These are phyloP conservation scores for Calliopsis andreniformis DNA, from an alignment of 1,140 invertebrate species.

Conservation along the genomic window DNA sequence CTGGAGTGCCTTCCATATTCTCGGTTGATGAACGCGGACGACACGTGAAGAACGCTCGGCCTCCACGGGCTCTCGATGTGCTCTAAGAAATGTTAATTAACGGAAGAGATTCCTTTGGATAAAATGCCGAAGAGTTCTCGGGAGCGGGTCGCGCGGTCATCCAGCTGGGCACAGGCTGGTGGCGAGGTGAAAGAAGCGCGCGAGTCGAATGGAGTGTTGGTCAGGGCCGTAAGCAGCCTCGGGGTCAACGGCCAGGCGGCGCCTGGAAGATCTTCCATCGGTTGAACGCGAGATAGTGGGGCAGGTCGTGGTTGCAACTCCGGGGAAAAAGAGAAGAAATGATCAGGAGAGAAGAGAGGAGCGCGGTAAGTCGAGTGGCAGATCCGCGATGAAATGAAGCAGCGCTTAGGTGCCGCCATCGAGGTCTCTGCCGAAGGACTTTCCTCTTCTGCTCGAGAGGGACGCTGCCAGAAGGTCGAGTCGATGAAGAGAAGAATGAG, in stretches of 20 bases:
- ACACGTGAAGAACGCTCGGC: too few species aligned
- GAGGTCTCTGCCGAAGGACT: background rate
- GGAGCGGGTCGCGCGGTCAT: constrained; percentile 21
- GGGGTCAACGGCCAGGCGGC: constrained; percentile 80
- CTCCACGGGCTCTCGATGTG: too few species aligned
- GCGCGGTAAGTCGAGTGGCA: constrained; percentile 12
- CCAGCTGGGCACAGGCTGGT: background rate
- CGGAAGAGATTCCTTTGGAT: constrained; percentile 25
- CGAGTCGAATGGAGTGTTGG: constrained; percentile 62
- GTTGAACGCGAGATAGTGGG: constrained; percentile 72
- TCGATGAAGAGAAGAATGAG: too few species aligned
- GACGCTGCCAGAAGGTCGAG: too few species aligned
- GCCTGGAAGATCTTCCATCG: constrained; percentile 76
- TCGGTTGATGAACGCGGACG: too few species aligned
- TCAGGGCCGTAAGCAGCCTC: constrained; percentile 63
- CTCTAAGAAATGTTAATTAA: constrained; percentile 39
- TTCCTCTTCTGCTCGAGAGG: background rate
- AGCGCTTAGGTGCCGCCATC: background rate
- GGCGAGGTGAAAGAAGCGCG: constrained; percentile 45
- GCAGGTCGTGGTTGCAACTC: constrained; percentile 75
- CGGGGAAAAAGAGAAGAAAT: constrained; percentile 43
- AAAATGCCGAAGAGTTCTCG: constrained; percentile 3
- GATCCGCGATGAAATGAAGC: constrained; percentile 8
- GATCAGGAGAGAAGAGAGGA: constrained; percentile 20
- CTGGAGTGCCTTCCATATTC: too few species aligned